phyloP scores from a whole-genome alignment of 2,888 invertebrate genomes.

The Drosophila borborema region DNA sequence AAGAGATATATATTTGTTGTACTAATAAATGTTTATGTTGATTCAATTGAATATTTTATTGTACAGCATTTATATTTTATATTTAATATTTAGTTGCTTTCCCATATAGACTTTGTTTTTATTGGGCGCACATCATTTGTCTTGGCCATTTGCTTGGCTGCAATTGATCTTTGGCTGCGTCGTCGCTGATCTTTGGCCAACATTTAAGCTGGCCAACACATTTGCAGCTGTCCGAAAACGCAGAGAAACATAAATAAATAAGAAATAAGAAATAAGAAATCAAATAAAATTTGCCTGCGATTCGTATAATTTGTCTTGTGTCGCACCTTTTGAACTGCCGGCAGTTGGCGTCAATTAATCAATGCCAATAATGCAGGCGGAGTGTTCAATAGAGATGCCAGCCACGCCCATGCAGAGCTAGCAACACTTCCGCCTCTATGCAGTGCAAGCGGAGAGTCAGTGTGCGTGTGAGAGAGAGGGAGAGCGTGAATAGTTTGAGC shows the following conservation, averaged over 20 bases:
- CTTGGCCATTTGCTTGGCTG: not conserved
- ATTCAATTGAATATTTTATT: too few relatives aligned
- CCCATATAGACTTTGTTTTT: not conserved
- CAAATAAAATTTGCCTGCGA: conserved; percentile 1
- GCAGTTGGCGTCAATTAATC: conserved; percentile 48
- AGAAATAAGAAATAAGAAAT: not conserved
- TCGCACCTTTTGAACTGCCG: conserved; percentile 55
- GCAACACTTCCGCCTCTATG: conserved; percentile 37
- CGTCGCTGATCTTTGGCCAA: conserved; percentile 20
- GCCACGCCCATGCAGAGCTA: not conserved
- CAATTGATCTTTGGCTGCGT: not conserved
- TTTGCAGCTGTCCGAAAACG: conserved; percentile 11
- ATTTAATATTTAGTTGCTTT: not conserved
- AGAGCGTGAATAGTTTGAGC: conserved; percentile 13
- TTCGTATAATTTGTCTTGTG: conserved; percentile 55
- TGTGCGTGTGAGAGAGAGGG: not conserved
- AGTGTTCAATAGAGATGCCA: conserved; percentile 41
- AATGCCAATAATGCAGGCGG: conserved; percentile 52
- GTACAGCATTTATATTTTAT: not conserved
- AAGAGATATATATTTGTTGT: too few relatives aligned
- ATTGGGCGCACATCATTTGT: conserved; percentile 1
- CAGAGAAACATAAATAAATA: not conserved
- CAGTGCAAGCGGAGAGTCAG: too few relatives aligned
- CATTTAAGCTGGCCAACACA: conserved; percentile 22
- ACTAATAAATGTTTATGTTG: too few relatives aligned